Base-by-base conservation (phyloP, 2,888 invertebrate genomes). In the Caenorhabditis sp. region DNA sequence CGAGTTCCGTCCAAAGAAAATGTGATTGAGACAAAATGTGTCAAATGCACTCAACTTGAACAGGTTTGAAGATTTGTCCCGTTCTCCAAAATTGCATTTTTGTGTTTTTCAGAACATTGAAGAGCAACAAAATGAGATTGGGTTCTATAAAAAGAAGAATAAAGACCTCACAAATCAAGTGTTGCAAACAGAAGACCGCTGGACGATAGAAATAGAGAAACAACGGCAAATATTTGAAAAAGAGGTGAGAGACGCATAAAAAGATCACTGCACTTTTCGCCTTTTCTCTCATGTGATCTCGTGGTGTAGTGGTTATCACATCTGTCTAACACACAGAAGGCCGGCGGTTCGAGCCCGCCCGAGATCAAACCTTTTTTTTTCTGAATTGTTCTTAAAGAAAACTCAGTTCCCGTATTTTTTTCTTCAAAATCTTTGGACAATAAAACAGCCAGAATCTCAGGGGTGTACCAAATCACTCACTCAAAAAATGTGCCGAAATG, bases 181-280 rank as follows among this genome's bases (percentile, higher is more conserved):
- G 10, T 78, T 87, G 4, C 86, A 88, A 77, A 88, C 87, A 1
- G 87, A 87, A 61, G 87, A 87, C 60, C 78, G 87, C 14, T 87
- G 87, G 87, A 87, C 85, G 36, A 83, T 84, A 36, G 87, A 87
- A 63, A 85, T 88, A 59, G 87, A 88, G 65, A 84, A 84, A 64
- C 81, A 87, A 58, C 69, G 81, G 12, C 84, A 86, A 55, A 82
- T 81, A 54, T 82, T 82, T 64, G 82, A 82, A 50, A 82, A 82
- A 61, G 82, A 82, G 66, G 69, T 76, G 37, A 58, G 31, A 59
- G 23, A 43, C 21, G 21, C 8, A 21, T 17, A 19, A 50, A 3
- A n/a, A 19, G 6, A 50, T 8, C 43, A 43, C 43, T 54, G 23
- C 19, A 6, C 8, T 26, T 26, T 8, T 54, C 14, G 10, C 8